Conservation (phyloP, 2,888 invertebrate species). For the Euplexia lucipara region DNA sequence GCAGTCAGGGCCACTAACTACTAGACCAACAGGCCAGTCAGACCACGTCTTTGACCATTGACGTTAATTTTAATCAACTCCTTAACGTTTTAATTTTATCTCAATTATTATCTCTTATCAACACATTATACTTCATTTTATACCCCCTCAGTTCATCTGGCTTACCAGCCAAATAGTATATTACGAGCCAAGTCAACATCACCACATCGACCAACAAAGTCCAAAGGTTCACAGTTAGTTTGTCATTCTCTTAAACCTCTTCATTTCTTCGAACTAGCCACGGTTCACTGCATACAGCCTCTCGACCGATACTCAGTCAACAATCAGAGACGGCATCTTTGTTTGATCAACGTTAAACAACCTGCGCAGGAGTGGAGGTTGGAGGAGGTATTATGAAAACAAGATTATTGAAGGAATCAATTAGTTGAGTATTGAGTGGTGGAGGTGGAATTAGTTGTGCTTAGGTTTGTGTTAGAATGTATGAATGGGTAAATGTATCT, state of each 20-base stretch:
- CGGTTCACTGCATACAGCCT: slow-evolving; percentile 64
- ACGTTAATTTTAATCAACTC: too few species aligned
- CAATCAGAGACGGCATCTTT: slow-evolving; percentile 64
- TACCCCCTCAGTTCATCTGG: too few species aligned
- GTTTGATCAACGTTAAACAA: slow-evolving; percentile 67
- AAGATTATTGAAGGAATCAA: slow-evolving; percentile 50
- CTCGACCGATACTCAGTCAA: slow-evolving; percentile 68
- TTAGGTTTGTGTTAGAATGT: not conserved
- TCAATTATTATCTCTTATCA: not conserved
- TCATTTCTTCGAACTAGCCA: slow-evolving; percentile 60
- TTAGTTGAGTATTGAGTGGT: slow-evolving; percentile 39
- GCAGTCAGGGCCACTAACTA: too few species aligned
- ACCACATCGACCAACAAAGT: slow-evolving; percentile 31
- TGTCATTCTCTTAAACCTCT: slow-evolving; percentile 59
- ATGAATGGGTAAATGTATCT: not conserved
- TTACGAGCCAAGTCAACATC: slow-evolving; percentile 24
- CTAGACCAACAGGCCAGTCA: too few species aligned
- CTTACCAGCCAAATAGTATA: not conserved
- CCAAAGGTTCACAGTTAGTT: slow-evolving; percentile 57
- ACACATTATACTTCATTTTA: not conserved
- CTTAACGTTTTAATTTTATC: too few species aligned
- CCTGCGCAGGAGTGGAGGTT: slow-evolving; percentile 51
- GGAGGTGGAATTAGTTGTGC: not conserved
- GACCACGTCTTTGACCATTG: too few species aligned
- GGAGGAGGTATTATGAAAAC: slow-evolving; percentile 54